Evolutionary conservation across 2,113 vertebrate genomes (phyloP), one percentile per base, ranked within the genome.

Genomic region (Rhombomys opimus): DNA sequence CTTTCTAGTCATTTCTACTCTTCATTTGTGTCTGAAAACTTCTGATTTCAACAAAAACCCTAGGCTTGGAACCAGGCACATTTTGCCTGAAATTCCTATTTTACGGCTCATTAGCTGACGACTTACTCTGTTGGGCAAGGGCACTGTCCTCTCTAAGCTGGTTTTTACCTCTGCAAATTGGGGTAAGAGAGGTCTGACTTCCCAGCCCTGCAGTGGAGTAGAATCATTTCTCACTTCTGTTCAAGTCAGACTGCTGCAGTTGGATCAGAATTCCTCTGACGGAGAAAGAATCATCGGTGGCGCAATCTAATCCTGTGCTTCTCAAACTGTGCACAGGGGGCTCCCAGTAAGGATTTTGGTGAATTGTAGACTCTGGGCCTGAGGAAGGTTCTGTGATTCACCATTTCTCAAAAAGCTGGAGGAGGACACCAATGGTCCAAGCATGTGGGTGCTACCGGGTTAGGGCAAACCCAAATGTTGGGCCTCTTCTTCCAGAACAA

Each of bases 11-110:
- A 81, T 61, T 92, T 85, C 95, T 85, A 46, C 86, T 63, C 7
- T 30, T 94, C 2, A 73, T 57, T 92, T 25, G 68, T 93, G 77
- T 54, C 90, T 93, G 57, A 13, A 95, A 88, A 78, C 32, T 54
- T 46, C 4, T 63, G 59, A 27, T 87, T 6, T 86, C 57, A 82
- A 68, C 22, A 57, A 82, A 82, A 86, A 90, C 32, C 35, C 93
- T 80, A 50, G 57, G 84, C 70, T 88, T 85, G 6, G 72, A 65
- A 81, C 13, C 52, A 76, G 63, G 20, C 41, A 77, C 41, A 81
- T 86, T 93, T 93, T 41, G 67, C 59, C 70, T 75, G 35, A 92
- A 65, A 38, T 87, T 92, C 41, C 17, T 67, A 20, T 84, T 65
- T 78, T 63, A 30, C 52, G 85, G 72, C 52, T 52, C 92, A 77